These are phyloP conservation scores for Acanthurus lineatus DNA, from an alignment of 2,797 vertebrate genomes.

Conservation along the genomic window DNA sequence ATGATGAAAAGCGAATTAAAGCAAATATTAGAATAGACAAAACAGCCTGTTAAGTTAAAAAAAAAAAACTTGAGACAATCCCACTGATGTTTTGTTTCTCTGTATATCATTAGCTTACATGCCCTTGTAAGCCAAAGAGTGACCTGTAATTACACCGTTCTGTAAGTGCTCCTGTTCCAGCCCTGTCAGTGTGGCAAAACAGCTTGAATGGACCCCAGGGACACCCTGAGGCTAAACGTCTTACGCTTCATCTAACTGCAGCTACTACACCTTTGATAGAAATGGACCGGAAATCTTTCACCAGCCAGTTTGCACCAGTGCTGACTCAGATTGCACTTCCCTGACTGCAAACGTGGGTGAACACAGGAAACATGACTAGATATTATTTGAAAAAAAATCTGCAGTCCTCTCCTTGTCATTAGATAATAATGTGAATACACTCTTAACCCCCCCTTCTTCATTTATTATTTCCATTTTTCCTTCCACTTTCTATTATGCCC, in stretches of 20 bases:
- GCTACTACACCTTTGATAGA: background rate
- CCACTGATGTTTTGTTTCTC: background rate
- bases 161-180: background rate
- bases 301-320: background rate
- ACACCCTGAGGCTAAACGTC: background rate
- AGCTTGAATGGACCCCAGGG: background rate
- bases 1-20: too few species aligned
- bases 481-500: conserved; percentile 18
- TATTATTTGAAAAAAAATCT: background rate
- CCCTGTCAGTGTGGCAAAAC: background rate
- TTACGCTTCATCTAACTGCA: background rate
- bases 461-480: conserved; percentile 12
- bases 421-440: background rate
- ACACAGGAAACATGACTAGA: background rate
- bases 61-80: background rate
- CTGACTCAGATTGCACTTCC: background rate
- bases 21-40: too few species aligned
- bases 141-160: conserved; percentile 9
- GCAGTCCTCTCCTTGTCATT: background rate
- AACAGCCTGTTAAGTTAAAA: too few species aligned
- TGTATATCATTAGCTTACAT: background rate
- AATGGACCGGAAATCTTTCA: background rate
- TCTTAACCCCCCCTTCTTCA: background rate
- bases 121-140: background rate
- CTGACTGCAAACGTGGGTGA: background rate